Evolutionary conservation across 1,140 invertebrate species (phyloP).

Genomic region (Physella acuta): DNA sequence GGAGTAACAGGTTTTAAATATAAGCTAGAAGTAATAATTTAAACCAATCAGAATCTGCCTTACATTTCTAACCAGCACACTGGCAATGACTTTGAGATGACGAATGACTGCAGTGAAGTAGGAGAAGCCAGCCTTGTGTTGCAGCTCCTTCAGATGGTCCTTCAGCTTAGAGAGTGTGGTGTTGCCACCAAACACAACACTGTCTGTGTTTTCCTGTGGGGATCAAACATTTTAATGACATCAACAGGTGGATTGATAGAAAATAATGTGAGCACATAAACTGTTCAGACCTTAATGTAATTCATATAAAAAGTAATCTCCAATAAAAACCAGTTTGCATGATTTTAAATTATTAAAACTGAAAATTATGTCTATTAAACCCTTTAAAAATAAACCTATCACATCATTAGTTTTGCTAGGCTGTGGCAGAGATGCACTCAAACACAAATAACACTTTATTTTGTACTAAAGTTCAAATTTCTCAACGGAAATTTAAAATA

Average conservation of each 20-base stretch:
- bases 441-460: too few species aligned
- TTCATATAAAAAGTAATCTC: background rate
- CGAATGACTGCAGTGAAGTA: constrained; percentile 41
- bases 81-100: constrained; percentile 54
- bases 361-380: too few species aligned
- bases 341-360: background rate
- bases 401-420: too few species aligned
- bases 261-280: background rate
- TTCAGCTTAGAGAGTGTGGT: constrained; percentile 40
- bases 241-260: background rate
- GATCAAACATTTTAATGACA: too few species aligned
- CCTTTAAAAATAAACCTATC: too few species aligned
- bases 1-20: background rate
- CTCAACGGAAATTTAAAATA: background rate
- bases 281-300: background rate
- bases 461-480: too few species aligned
- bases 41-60: constrained; percentile 14
- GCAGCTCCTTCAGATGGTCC: constrained; percentile 27
- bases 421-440: too few species aligned
- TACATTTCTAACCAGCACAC: constrained; percentile 56
- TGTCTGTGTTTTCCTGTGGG: constrained; percentile 6
- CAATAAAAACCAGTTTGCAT: background rate
- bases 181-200: constrained; percentile 38
- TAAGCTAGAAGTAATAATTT: background rate
- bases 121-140: constrained; percentile 34